Percentiles rank a stretch among this genome's conserved stretches.
phyloP scores from a whole-genome alignment of 2,113 vertebrate species.

The Athene noctua region DNA sequence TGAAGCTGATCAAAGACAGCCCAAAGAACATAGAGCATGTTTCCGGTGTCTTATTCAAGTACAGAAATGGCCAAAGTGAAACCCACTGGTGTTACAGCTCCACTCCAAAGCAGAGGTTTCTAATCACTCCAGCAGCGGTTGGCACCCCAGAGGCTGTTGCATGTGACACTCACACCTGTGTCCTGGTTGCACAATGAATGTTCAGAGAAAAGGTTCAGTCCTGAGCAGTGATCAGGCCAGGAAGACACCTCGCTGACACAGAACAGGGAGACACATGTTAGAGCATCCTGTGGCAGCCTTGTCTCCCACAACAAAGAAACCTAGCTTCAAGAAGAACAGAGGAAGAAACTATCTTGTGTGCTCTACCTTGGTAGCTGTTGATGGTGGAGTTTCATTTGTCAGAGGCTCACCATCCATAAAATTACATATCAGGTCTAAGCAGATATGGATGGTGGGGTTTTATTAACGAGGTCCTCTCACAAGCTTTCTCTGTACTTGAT shows the following conservation, averaged over 20 bases:
- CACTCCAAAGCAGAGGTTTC: neutral
- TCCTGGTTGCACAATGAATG: neutral
- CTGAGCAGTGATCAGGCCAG: neutral
- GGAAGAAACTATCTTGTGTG: neutral
- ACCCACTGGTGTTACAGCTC: neutral
- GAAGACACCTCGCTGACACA: neutral
- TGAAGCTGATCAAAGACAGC: neutral
- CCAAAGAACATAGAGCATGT: neutral
- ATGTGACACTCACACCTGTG: neutral
- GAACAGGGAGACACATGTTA: neutral
- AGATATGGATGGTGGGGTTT: neutral
- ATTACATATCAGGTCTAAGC: neutral
- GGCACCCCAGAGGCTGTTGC: neutral
- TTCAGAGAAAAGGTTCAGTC: neutral
- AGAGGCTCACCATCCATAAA: neutral
- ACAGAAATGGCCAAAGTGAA: neutral
- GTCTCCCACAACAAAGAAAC: neutral
- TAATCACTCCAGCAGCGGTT: neutral
- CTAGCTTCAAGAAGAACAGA: neutral
- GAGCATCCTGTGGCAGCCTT: neutral
- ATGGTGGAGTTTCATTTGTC: neutral
- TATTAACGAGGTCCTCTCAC: neutral
- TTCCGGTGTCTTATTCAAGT: neutral
- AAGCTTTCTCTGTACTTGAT: neutral
- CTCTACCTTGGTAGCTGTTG: neutral